A percentile compares a stretch with the other conserved stretches of the same genome.
These are phyloP conservation scores for Brenthis daphne DNA, from an alignment of 2,888 invertebrate genomes.

Conservation along the genomic window DNA sequence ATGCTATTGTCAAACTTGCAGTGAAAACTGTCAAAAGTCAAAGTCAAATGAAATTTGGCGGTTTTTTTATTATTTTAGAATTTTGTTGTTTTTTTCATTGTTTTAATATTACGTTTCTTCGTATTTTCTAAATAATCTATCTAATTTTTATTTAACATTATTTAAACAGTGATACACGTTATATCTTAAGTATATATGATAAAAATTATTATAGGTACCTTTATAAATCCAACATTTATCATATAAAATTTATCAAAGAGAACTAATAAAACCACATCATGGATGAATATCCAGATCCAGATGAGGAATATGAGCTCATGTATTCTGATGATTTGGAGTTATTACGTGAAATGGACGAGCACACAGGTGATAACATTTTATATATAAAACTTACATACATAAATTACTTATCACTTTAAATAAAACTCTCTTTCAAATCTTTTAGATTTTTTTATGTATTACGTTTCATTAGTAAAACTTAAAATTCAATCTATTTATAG, in stretches of 20 bases:
- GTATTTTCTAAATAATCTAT: not conserved
- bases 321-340: conserved; percentile 87
- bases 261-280: conserved; percentile 49
- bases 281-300: conserved; percentile 82
- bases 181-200: not conserved
- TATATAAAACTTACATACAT: too few species aligned
- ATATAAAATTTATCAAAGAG: not conserved
- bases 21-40: conserved; percentile 6
- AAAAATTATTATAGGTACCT: not conserved
- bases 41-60: conserved; percentile 8
- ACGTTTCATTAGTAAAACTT: not conserved
- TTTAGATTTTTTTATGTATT: too few species aligned
- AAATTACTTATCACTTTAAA: too few species aligned
- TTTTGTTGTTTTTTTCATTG: conserved; percentile 4
- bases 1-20: too few species aligned
- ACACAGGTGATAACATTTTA: conserved; percentile 40
- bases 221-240: not conserved
- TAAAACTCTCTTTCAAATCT: too few species aligned
- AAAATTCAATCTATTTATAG: not conserved
- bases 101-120: not conserved
- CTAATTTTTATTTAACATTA: not conserved
- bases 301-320: conserved; percentile 87
- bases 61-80: conserved; percentile 6
- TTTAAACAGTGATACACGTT: not conserved
- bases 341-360: conserved; percentile 76